Conservation (phyloP, 2,888 invertebrate species). For the Caenorhabditis macrosperma region DNA sequence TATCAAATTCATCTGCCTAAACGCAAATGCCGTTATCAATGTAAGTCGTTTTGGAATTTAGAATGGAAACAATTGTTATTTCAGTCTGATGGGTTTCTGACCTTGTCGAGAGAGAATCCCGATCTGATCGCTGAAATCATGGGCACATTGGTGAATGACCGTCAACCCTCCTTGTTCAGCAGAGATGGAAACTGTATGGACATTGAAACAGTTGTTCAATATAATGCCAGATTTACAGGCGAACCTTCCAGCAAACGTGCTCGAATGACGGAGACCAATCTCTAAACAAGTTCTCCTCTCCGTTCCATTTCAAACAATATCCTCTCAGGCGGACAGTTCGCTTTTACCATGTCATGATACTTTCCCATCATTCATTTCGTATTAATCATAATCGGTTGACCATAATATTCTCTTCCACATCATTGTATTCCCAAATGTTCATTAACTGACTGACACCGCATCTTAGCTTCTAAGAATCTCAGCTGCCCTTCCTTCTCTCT, state of each 20-base stretch:
- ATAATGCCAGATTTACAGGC: too few species aligned
- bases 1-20: conserved; percentile 73
- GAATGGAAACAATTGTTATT: conserved; percentile 34
- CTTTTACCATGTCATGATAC: conserved; percentile 44
- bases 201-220: background rate
- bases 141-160: conserved; percentile 35
- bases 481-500: background rate
- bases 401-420: conserved; percentile 1
- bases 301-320: background rate
- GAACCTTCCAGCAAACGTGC: conserved; percentile 36
- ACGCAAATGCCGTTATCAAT: conserved; percentile 64
- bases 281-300: background rate
- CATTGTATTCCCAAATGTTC: conserved; percentile 3
- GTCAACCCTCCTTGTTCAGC: conserved; percentile 14
- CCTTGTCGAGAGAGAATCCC: conserved; percentile 69
- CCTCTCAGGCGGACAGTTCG: background rate
- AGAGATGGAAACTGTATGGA: conserved; percentile 22
- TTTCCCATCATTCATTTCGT: background rate
- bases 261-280: conserved; percentile 42
- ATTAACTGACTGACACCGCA: conserved; percentile 3
- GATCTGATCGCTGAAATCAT: conserved; percentile 74
- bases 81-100: conserved; percentile 76
- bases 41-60: conserved; percentile 44
- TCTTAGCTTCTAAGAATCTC: conserved; percentile 42
- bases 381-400: background rate